Evolutionary conservation across 2,888 invertebrate genomes (phyloP).

Genomic region (Tillus elongatus): DNA sequence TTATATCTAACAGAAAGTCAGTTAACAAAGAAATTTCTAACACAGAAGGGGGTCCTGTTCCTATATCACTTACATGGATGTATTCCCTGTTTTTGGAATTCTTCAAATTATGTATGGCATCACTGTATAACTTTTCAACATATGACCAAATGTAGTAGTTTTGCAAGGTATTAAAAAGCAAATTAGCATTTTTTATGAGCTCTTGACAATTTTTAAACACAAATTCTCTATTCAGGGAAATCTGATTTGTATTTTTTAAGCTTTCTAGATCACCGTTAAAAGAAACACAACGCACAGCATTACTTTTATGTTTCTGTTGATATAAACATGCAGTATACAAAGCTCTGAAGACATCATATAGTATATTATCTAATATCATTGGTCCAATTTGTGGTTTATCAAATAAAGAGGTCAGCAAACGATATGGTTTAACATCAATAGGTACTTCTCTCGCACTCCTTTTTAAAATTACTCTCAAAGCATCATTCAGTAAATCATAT

Average conservation of each 20-base stretch:
- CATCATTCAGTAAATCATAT: slow-evolving; percentile 56
- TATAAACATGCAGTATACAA: slow-evolving; percentile 48
- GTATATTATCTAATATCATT: slow-evolving; percentile 64
- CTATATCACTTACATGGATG: slow-evolving; percentile 46
- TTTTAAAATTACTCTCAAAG: slow-evolving; percentile 52
- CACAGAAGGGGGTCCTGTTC: slow-evolving; percentile 54
- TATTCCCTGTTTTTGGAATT: slow-evolving; percentile 32
- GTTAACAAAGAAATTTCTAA: slow-evolving; percentile 63
- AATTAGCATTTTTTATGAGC: slow-evolving; percentile 72
- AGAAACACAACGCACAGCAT: slow-evolving; percentile 35
- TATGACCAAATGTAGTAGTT: slow-evolving; percentile 82
- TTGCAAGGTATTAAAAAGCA: slow-evolving; percentile 73
- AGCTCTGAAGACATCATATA: slow-evolving; percentile 67
- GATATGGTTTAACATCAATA: slow-evolving; percentile 60
- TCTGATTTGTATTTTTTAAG: slow-evolving; percentile 32
- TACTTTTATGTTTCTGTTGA: slow-evolving; percentile 36
- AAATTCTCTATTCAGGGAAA: slow-evolving; percentile 33
- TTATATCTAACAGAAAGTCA: slow-evolving; percentile 66
- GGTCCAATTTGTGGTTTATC: slow-evolving; percentile 83
- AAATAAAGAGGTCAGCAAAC: slow-evolving; percentile 71
- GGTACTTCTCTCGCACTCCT: slow-evolving; percentile 45
- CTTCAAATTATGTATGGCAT: slow-evolving; percentile 33
- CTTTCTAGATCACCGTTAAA: slow-evolving; percentile 39
- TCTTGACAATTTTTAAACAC: slow-evolving; percentile 50
- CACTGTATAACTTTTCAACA: slow-evolving; percentile 55